A percentile compares a stretch with the other conserved stretches of the same genome.
These are phyloP conservation scores for Phyllopteryx taeniolatus DNA, from an alignment of 2,113 vertebrate species.

Conservation along the genomic window DNA sequence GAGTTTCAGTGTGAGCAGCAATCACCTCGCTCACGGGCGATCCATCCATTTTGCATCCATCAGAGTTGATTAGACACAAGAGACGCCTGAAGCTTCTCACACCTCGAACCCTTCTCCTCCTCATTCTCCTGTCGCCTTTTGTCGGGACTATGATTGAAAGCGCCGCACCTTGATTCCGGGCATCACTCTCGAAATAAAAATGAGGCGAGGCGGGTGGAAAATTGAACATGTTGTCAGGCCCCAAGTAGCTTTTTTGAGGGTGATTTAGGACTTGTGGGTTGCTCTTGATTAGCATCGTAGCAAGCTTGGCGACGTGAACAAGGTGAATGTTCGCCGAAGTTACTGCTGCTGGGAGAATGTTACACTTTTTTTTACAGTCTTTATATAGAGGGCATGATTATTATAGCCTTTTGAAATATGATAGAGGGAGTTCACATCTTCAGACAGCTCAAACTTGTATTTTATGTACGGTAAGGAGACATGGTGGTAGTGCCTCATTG, in stretches of 20 bases:
- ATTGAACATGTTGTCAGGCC: slow-evolving; percentile 58
- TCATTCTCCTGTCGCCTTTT: slow-evolving; percentile 2
- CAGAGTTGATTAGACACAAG: slow-evolving; percentile 53
- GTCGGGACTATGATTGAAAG: slow-evolving; percentile 30
- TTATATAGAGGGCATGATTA: slow-evolving; percentile 19
- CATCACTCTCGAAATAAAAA: slow-evolving; percentile 59
- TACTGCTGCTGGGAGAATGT: slow-evolving; percentile 37
- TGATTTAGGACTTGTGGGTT: slow-evolving; percentile 48
- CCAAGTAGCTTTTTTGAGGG: slow-evolving; percentile 25
- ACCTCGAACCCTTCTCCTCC: not conserved
- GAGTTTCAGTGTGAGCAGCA: slow-evolving; percentile 44
- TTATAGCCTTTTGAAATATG: slow-evolving; percentile 29
- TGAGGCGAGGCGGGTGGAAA: slow-evolving; percentile 59
- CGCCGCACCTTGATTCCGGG: slow-evolving; percentile 52
- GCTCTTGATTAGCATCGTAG: slow-evolving; percentile 39
- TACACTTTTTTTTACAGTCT: slow-evolving; percentile 19
- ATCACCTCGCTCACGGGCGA: slow-evolving; percentile 59
- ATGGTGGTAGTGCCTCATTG: not conserved
- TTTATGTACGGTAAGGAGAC: not conserved
- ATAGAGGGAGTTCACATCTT: slow-evolving; percentile 16
- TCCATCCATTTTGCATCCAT: slow-evolving; percentile 59
- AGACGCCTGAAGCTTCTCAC: slow-evolving; percentile 55
- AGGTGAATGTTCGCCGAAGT: slow-evolving; percentile 37
- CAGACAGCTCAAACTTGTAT: not conserved
- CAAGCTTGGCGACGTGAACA: slow-evolving; percentile 28